phyloP scores from a whole-genome alignment of 2,113 vertebrate species.

The Gnathonemus echidnorhynchus region DNA sequence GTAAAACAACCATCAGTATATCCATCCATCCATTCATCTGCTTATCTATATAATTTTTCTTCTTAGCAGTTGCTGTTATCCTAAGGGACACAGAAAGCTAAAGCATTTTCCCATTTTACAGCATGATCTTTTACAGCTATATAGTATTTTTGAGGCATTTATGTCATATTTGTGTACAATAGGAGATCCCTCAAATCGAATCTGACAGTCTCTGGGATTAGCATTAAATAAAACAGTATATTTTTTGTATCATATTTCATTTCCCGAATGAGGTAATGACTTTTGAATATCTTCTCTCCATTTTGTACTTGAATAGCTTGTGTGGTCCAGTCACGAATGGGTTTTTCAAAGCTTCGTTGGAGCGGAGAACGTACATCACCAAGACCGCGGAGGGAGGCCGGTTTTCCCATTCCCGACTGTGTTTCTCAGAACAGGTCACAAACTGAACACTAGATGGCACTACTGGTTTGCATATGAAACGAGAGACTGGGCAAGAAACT shows the following conservation, averaged over 20 bases:
- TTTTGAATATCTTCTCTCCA: not conserved
- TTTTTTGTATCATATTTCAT: not conserved
- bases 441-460: slow-evolving; percentile 18
- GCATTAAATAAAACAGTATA: not conserved
- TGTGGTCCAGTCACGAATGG: not conserved
- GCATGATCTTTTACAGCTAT: not conserved
- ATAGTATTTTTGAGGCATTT: not conserved
- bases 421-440: not conserved
- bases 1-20: not conserved
- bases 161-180: not conserved
- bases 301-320: not conserved
- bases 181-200: not conserved
- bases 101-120: not conserved
- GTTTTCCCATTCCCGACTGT: not conserved
- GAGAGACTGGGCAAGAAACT: not conserved
- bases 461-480: not conserved
- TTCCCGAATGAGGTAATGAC: not conserved
- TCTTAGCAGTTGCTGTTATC: not conserved
- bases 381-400: not conserved
- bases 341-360: not conserved
- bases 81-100: not conserved
- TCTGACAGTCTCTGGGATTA: not conserved
- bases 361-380: not conserved
- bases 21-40: not conserved
- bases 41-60: not conserved